Percentiles rank a stretch among this genome's conserved stretches.
Evolutionary conservation across 2,888 invertebrate species (phyloP).

Genomic region (Salticus scenicus): DNA sequence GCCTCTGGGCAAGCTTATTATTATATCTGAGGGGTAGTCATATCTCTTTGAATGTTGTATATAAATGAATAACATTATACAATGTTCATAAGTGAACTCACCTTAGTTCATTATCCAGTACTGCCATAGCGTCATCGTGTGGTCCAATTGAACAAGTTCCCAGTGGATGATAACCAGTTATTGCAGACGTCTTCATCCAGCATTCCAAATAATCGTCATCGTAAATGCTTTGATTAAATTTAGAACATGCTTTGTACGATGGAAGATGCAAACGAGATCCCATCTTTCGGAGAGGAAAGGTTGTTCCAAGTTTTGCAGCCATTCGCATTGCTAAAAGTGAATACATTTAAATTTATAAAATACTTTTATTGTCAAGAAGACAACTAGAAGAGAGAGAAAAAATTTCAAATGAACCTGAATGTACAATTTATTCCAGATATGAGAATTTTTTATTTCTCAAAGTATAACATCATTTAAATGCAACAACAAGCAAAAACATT

Average conservation of each 20-base stretch:
- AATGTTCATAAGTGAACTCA: slow-evolving; percentile 73
- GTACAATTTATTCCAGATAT: too few relatives aligned
- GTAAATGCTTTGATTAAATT: slow-evolving; percentile 78
- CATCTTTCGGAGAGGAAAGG: slow-evolving; percentile 80
- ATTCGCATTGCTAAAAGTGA: slow-evolving; percentile 79
- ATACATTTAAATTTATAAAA: background rate
- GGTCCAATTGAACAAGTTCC: slow-evolving; percentile 86
- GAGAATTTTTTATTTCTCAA: too few relatives aligned
- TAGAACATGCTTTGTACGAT: slow-evolving; percentile 80
- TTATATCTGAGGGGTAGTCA: too few relatives aligned
- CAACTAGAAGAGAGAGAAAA: too few relatives aligned
- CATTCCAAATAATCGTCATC: slow-evolving; percentile 80
- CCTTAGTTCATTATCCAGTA: slow-evolving; percentile 83
- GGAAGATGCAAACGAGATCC: slow-evolving; percentile 83
- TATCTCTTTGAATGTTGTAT: too few relatives aligned
- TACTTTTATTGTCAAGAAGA: too few relatives aligned
- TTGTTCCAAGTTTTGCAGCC: slow-evolving; percentile 79
- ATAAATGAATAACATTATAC: too few relatives aligned
- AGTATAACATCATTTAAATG: too few relatives aligned
- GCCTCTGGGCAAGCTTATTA: too few relatives aligned
- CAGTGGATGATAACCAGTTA: slow-evolving; percentile 86
- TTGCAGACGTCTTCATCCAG: slow-evolving; percentile 80
- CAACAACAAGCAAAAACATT: too few relatives aligned
- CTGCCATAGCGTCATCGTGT: slow-evolving; percentile 78
- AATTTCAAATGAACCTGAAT: too few relatives aligned